Percentiles rank a stretch among this genome's conserved stretches.
These are phyloP conservation scores for Canis aureus DNA, from an alignment of 2,113 vertebrate genomes.

Conservation along the genomic window DNA sequence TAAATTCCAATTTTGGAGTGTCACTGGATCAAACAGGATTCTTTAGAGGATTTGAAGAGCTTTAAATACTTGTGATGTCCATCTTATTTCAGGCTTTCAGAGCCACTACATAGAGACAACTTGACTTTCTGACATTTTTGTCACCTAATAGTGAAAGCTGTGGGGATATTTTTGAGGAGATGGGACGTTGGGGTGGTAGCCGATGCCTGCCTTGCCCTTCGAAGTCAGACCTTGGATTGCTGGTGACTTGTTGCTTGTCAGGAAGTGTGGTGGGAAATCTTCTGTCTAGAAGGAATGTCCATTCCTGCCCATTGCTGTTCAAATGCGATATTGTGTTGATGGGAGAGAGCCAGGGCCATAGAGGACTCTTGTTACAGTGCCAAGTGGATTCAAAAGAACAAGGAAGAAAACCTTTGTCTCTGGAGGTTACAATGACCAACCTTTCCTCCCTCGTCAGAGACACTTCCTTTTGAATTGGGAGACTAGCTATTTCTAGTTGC, in stretches of 20 bases:
- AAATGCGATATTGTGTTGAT: background rate
- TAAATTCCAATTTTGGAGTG: conserved; percentile 26
- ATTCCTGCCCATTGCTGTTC: background rate
- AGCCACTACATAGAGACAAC: background rate
- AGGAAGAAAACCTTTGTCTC: conserved; percentile 18
- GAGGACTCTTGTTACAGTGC: background rate
- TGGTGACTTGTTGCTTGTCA: background rate
- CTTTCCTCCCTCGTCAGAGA: conserved; percentile 1
- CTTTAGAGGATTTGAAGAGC: conserved; percentile 31
- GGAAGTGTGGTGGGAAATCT: background rate
- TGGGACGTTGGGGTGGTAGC: background rate
- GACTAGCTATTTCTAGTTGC: conserved; percentile 19
- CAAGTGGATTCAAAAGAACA: background rate
- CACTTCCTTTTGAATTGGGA: conserved; percentile 34
- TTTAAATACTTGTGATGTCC: conserved; percentile 41
- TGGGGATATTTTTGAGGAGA: conserved; percentile 7
- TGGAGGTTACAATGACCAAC: conserved; percentile 4
- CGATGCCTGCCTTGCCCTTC: background rate
- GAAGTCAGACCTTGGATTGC: background rate
- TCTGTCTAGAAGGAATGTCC: background rate
- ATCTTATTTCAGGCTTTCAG: conserved; percentile 51
- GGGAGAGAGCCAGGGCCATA: background rate
- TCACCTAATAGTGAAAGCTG: background rate
- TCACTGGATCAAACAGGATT: background rate
- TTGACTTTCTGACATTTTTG: conserved; percentile 54